Base-by-base conservation (phyloP, 2,888 invertebrate genomes). In the Paralinhomoeus sp. region DNA sequence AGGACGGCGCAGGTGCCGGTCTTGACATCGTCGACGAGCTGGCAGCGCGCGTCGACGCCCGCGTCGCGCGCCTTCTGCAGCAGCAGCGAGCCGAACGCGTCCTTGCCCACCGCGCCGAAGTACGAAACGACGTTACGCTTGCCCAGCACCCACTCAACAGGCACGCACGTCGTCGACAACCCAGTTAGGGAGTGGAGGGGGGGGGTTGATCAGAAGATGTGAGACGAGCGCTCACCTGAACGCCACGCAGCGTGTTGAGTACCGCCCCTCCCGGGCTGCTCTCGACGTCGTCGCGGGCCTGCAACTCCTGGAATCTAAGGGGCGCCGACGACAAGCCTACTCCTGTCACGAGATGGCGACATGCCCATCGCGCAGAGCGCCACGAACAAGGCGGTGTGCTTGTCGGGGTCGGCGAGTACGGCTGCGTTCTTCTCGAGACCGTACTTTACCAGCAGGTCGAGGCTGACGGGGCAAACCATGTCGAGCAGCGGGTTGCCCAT, bases 1-100 rank as follows among this genome's bases (percentile, higher is more conserved):
- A 93, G 71, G 37, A 91, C 93, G 1, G 82, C 97, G 69, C 97
- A 97, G 0, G 87, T 91, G 43, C 93, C 93, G 13, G 97, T 97
- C 1, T 81, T 75, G 48, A 74, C 74, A 17, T 73, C 71, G 1
- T 72, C 65, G 17, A 24, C 38, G 15, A 1, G 46, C 46, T 91
- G 89, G 66, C 91, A 97, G 40, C 73, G 72, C 1, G 80, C 81
- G 57, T 77, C 76, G 12, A 97, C 80, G 24, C 93, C 91, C 51
- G 79, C 80, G 17, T 56, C 59, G 31, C 38, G 72, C 67, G 47
- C 72, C 69, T 82, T 62, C 75, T 39, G 9, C 58, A 75, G 74
- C 48, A 97, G 67, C 49, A 81, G 84, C 51, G 76, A 72, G 0
- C 85, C 81, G 62, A 77, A 87, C 45, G 79, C 75, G 62, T 97